Percentiles rank a stretch among this genome's conserved stretches.
These are phyloP conservation scores for Spinus pinus DNA, from an alignment of 2,797 vertebrate genomes.

Conservation along the genomic window DNA sequence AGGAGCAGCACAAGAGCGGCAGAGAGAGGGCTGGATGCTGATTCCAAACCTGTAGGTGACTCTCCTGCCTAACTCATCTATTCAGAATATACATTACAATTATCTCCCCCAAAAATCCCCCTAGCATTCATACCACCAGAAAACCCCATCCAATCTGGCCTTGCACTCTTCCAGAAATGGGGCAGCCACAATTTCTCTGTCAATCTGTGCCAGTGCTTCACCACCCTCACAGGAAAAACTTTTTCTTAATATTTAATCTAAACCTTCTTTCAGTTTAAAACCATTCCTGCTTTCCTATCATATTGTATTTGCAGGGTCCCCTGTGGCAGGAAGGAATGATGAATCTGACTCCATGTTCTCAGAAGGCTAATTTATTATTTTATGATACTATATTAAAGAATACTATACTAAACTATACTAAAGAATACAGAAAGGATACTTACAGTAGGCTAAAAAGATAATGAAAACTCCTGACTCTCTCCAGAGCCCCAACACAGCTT, in stretches of 20 bases:
- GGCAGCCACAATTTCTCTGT: neutral
- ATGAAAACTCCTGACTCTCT: too few relatives aligned
- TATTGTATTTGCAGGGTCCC: neutral
- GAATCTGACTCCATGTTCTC: too few relatives aligned
- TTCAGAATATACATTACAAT: neutral
- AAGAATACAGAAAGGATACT: too few relatives aligned
- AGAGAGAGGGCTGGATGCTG: neutral
- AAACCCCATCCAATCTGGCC: neutral
- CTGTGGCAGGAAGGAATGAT: neutral
- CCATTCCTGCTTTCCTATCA: neutral
- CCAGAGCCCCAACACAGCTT: too few relatives aligned
- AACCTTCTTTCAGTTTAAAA: neutral
- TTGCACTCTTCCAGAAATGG: neutral
- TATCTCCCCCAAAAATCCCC: neutral
- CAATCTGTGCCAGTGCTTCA: neutral
- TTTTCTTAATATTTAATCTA: neutral
- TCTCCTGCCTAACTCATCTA: neutral
- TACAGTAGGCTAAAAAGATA: too few relatives aligned
- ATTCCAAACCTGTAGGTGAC: neutral
- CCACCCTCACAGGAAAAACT: fast-evolving
- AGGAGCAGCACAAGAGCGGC: neutral
- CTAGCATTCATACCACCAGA: neutral
- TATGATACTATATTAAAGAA: too few relatives aligned
- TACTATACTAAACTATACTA: too few relatives aligned
- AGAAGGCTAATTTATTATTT: too few relatives aligned